A percentile compares a stretch with the other conserved stretches of the same genome.
phyloP scores from a whole-genome alignment of 2,113 vertebrate genomes.

The Bagarius yarrelli region DNA sequence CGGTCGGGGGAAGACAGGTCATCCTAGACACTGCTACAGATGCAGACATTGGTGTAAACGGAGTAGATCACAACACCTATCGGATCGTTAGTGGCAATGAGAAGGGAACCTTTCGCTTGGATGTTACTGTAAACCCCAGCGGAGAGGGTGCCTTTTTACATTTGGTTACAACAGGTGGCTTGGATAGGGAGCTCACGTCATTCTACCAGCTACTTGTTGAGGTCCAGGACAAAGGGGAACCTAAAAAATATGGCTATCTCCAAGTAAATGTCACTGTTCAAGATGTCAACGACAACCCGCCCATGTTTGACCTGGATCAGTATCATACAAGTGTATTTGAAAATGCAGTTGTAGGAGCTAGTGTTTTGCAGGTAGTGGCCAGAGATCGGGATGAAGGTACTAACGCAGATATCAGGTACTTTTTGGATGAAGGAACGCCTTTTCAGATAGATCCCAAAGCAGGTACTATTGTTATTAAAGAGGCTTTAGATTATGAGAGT shows the following conservation, averaged over 20 bases:
- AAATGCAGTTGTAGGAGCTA: constrained; percentile 86
- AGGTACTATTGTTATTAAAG: constrained; percentile 86
- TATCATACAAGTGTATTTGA: constrained; percentile 88
- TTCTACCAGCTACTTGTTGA: constrained; percentile 89
- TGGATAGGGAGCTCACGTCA: constrained; percentile 86
- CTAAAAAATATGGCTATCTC: constrained; percentile 85
- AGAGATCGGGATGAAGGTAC: constrained; percentile 90
- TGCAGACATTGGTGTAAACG: constrained; percentile 89
- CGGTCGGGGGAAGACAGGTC: constrained; percentile 91
- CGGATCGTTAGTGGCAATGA: constrained; percentile 89
- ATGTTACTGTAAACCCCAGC: constrained; percentile 95
- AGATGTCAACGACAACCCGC: constrained; percentile 96
- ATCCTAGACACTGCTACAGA: constrained; percentile 95
- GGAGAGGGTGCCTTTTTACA: constrained; percentile 97
- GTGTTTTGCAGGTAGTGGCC: constrained; percentile 85
- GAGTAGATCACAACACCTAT: constrained; percentile 93
- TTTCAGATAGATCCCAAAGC: constrained; percentile 91
- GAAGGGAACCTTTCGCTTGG: constrained; percentile 87
- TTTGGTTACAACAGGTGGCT: constrained; percentile 86
- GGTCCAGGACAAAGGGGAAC: constrained; percentile 93
- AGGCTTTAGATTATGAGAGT: constrained; percentile 84
- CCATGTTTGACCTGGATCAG: constrained; percentile 81
- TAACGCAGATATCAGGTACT: constrained; percentile 89
- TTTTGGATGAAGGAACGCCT: constrained; percentile 81
- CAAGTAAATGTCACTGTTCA: constrained; percentile 96